Percentiles rank a stretch among this genome's conserved stretches.
Conservation (phyloP, 35 echinoderm and acorn worm genomes). For the Strongylocentrotus purpuratus region DNA sequence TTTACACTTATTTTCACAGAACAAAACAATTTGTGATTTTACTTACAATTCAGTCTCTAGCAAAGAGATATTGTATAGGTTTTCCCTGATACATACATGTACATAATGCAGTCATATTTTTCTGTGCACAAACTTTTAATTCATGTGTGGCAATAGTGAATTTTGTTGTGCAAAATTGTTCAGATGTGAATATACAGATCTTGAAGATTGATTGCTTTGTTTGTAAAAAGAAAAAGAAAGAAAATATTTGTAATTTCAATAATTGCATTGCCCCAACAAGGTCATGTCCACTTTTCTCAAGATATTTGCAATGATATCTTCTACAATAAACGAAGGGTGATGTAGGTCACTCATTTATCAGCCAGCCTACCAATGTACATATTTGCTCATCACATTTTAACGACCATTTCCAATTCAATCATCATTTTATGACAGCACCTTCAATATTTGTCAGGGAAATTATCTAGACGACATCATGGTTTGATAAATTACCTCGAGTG, state of each 20-base stretch:
- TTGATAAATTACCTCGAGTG: background rate
- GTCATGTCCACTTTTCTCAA: too few species aligned
- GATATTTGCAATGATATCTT: background rate
- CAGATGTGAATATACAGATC: background rate
- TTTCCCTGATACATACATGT: too few species aligned
- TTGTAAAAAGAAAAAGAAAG: background rate
- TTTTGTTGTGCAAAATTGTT: too few species aligned
- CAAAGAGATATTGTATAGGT: too few species aligned
- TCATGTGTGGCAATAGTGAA: too few species aligned
- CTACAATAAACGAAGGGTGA: background rate
- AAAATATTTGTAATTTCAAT: background rate
- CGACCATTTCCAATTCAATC: slow-evolving; percentile 1
- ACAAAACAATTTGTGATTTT: too few species aligned
- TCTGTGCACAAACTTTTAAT: too few species aligned
- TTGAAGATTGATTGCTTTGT: background rate
- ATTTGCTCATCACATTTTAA: slow-evolving; percentile 14
- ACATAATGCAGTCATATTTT: too few species aligned
- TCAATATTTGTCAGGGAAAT: background rate
- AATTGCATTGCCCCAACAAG: too few species aligned
- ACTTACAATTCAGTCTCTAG: too few species aligned
- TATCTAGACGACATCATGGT: background rate
- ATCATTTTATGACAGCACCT: slow-evolving; percentile 1
- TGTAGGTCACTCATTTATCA: background rate
- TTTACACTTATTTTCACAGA: too few species aligned
- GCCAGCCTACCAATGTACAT: background rate